Percentiles rank a stretch among this genome's conserved stretches.
These are phyloP conservation scores for Oscheius myriophilus DNA, from an alignment of 2,888 invertebrate species.

Conservation along the genomic window DNA sequence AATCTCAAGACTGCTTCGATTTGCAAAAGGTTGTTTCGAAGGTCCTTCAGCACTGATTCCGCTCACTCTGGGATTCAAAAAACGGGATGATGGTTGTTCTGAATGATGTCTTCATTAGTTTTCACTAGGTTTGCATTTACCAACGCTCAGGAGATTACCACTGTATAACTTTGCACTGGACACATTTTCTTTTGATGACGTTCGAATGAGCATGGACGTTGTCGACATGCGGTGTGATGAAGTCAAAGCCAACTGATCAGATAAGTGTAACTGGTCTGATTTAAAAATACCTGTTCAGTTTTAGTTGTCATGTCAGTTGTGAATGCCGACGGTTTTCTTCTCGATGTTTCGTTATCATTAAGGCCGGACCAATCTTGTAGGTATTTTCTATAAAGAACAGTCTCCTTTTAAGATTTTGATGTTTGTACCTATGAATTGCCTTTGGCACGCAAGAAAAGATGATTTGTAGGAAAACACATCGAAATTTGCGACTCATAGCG, in stretches of 20 bases:
- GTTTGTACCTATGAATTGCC: slow-evolving; percentile 40
- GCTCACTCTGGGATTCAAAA: slow-evolving; percentile 24
- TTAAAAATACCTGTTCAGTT: slow-evolving; percentile 48
- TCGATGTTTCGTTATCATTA: slow-evolving; percentile 39
- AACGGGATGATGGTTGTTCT: slow-evolving; percentile 23
- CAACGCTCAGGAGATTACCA: slow-evolving; percentile 44
- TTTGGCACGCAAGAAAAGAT: slow-evolving; percentile 55
- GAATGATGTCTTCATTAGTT: background rate
- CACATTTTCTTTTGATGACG: slow-evolving; percentile 31
- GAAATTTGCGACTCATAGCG: slow-evolving; percentile 69
- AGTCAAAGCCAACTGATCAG: slow-evolving; percentile 43
- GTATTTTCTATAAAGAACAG: slow-evolving; percentile 37
- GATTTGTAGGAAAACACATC: slow-evolving; percentile 67
- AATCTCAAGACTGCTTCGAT: slow-evolving; percentile 30
- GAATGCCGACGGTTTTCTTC: slow-evolving; percentile 38
- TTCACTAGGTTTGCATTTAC: too few relatives aligned
- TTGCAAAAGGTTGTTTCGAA: slow-evolving; percentile 34
- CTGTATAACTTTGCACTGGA: slow-evolving; percentile 38
- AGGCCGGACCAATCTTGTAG: slow-evolving; percentile 40
- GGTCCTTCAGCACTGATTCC: slow-evolving; percentile 41
- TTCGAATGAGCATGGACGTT: slow-evolving; percentile 40
- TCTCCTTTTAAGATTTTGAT: background rate
- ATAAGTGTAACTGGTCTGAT: background rate
- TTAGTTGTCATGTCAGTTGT: slow-evolving; percentile 53
- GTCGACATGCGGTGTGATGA: slow-evolving; percentile 50